Evolutionary conservation across 92 coral and sea anemone species (phyloP), one percentile per base, ranked within the genome.

Genomic region (Virgularia gustaviana): DNA sequence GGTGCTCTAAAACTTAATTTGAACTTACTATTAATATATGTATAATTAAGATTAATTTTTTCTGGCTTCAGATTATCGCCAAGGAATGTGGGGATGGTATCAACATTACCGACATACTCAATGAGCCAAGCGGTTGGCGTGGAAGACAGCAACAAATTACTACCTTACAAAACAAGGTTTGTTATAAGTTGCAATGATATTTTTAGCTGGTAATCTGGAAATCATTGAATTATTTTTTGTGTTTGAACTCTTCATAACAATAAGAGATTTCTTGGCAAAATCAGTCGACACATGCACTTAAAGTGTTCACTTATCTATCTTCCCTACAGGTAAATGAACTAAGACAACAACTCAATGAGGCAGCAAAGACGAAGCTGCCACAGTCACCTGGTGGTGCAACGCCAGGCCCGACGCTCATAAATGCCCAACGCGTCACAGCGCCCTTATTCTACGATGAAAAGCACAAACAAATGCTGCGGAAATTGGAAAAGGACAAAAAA

Each of bases 61-160:
- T 0, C 36, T 47, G 31, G 9, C 23, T 51, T 6, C 39, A 92
- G 98, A 96, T 92, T 18, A 83, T 92, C 20, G 79, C 90, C 3
- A 92, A 89, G 81, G 98, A 92, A 56, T 75, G 90, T 32, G 98
- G 98, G 1, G 98, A 92, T 23, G 90, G 88, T 22, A 78, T 92
- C 15, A 92, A 89, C 76, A 70, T 87, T 42, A 33, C 84, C 1
- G 54, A 88, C 36, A 39, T 92, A 37, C 73, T 92, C 64, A 92
- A 86, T 65, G 98, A 92, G 27, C 89, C 92, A 19, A 92, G 96
- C 80, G 92, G 92, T 20, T 92, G 95, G 92, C 83, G 98, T 82
- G 98, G 98, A 58, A 75, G 98, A 72, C 98, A 92, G 51, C 98
- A 92, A 39, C 98, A 92, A 82, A 92, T 92, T 25, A 75, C 85